Evolutionary conservation across 2,113 vertebrate species (phyloP).

Genomic region (Tupaia tana): DNA sequence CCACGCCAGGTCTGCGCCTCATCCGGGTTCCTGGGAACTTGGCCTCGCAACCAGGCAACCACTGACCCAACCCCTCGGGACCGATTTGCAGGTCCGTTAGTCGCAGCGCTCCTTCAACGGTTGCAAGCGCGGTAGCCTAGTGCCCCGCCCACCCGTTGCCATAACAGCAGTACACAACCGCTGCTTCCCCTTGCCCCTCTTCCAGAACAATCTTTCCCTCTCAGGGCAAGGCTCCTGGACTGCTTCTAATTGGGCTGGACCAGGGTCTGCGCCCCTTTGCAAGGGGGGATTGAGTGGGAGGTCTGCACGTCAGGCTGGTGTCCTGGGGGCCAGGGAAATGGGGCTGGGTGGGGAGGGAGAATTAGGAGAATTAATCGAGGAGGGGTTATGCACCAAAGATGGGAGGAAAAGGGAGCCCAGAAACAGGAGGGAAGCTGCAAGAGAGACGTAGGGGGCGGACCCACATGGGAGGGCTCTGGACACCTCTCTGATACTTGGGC

Average conservation of each 20-base stretch:
- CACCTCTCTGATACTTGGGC: no score
- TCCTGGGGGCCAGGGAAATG: neutral
- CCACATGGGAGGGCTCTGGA: no score
- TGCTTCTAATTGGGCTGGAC: conserved; percentile 32
- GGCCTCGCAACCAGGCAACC: conserved; percentile 13
- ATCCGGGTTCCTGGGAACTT: neutral
- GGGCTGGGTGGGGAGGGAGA: neutral
- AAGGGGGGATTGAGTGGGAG: neutral
- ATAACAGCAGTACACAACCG: conserved; percentile 60
- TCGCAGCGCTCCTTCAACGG: neutral
- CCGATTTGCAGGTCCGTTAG: neutral
- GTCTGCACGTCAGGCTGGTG: neutral
- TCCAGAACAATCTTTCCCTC: neutral
- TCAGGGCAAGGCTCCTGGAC: neutral
- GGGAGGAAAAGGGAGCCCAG: neutral
- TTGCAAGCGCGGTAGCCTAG: neutral
- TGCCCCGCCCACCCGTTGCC: conserved; percentile 13
- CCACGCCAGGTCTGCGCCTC: neutral
- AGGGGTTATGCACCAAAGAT: neutral
- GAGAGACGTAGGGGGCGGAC: no score
- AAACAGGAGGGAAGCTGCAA: no score
- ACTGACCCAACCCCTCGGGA: neutral
- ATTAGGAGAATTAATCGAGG: neutral
- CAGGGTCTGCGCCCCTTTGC: neutral
- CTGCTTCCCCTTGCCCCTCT: neutral